A percentile compares a stretch with the other conserved stretches of the same genome.
Evolutionary conservation across 2,888 invertebrate species (phyloP).

Genomic region (Machimus atricapillus): DNA sequence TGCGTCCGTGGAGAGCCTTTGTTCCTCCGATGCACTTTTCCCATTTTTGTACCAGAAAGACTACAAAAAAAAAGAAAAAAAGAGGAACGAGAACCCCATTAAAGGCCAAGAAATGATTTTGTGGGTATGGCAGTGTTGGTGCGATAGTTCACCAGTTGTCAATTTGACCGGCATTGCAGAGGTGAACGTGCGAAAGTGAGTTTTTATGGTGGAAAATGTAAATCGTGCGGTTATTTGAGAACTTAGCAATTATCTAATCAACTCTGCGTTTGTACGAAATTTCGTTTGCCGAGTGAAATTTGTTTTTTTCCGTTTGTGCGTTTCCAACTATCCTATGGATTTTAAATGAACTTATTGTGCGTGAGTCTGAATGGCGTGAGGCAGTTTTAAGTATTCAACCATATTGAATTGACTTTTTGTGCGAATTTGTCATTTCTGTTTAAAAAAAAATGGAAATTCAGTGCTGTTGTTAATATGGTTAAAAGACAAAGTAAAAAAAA

Average conservation of each 20-base stretch:
- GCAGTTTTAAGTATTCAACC: background rate
- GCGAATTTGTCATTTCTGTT: background rate
- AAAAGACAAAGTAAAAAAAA: background rate
- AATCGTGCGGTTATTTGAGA: background rate
- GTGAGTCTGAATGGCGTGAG: background rate
- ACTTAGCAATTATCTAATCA: background rate
- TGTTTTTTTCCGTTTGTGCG: background rate
- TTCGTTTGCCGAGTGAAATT: background rate
- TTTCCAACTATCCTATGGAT: background rate
- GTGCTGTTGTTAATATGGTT: background rate
- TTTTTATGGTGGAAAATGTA: background rate
- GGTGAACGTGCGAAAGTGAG: slow-evolving; percentile 4
- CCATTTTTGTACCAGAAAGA: background rate
- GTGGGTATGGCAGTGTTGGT: background rate
- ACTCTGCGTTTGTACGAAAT: background rate
- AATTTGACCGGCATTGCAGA: slow-evolving; percentile 17
- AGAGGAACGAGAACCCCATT: background rate
- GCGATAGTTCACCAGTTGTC: background rate
- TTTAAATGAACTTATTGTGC: background rate
- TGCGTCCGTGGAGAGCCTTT: background rate
- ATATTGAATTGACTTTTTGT: background rate
- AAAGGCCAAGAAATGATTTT: background rate
- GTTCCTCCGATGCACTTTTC: background rate
- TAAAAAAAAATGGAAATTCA: background rate
- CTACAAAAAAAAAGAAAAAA: background rate